Evolutionary conservation across 2,113 vertebrate species (phyloP).

Genomic region (Cryptomyrus ogoouensis): DNA sequence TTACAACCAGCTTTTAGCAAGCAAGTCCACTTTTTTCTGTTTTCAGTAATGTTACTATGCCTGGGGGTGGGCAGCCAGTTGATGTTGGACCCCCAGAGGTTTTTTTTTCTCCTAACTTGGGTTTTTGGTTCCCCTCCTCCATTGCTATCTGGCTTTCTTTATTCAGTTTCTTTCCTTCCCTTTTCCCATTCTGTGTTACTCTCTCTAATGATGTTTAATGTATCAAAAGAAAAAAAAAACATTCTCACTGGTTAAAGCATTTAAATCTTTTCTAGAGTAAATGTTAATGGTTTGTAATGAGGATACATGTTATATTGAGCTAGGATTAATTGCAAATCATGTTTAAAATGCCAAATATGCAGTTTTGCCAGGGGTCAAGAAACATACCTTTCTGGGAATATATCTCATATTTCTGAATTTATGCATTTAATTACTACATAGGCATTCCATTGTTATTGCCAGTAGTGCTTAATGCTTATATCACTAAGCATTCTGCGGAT

Average conservation of each 20-base stretch:
- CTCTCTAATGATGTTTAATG: too few relatives aligned
- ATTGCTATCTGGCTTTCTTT: too few relatives aligned
- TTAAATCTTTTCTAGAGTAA: not conserved
- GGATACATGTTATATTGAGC: not conserved
- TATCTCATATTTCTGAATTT: not conserved
- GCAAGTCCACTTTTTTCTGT: too few relatives aligned
- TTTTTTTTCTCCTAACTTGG: too few relatives aligned
- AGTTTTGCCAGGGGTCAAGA: not conserved
- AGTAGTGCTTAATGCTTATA: not conserved
- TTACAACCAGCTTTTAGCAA: too few relatives aligned
- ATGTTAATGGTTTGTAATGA: not conserved
- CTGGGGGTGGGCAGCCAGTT: too few relatives aligned
- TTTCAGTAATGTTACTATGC: too few relatives aligned
- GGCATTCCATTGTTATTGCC: not conserved
- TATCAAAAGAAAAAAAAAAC: not conserved
- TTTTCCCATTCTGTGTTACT: too few relatives aligned
- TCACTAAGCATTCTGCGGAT: not conserved
- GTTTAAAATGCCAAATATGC: not conserved
- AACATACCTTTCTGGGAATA: not conserved
- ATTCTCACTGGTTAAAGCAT: not conserved
- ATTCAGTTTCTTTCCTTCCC: too few relatives aligned
- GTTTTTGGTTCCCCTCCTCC: too few relatives aligned
- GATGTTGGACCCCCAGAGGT: too few relatives aligned
- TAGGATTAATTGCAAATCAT: not conserved
- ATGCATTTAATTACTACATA: not conserved